Base-by-base conservation (phyloP, 2,888 invertebrate species). In the Lagria hirta region DNA sequence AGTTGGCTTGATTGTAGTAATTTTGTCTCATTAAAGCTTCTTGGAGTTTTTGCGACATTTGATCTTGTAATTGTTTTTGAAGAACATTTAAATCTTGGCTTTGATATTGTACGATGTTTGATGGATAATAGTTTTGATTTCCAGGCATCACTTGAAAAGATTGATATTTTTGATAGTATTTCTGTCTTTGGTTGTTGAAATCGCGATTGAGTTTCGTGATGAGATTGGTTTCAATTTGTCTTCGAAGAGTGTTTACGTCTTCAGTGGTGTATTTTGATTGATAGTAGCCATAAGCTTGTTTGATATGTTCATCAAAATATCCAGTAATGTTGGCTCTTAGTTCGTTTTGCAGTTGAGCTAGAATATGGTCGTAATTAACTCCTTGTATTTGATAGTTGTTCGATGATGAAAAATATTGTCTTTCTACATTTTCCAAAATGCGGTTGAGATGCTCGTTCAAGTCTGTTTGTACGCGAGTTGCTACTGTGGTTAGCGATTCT, bases 211-310 rank as follows among this genome's bases (percentile, higher is more conserved):
- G 41, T 37, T 69, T 66, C 4, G 60, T 56, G 1, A 65, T 47
- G 22, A 71, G 52, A 48, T 70, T 68, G 16, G 56, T 54, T 38
- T 69, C 64, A 12, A 69, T 59, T 49, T 69, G 67, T 27, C 58
- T 49, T 35, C 60, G 65, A 26, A 65, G 55, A 40, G 55, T 64
- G 14, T 65, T 62, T 27, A 69, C 59, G 49, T 69, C 70, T 11
- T 56, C 60, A 7, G 55, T 29, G 37, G 61, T 60, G 49, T 69
- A 71, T 24, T 18, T 34, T 1, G 26, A 21, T 43, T 68, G 69
- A 28, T 60, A 62, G 3, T 43, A 43, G 3, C 58, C 61, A 24
- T 69, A 70, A 15, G 62, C 58, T 16, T 52, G 57, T 7, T 57
- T 44, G 12, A 71, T 51, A 44, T 68, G 59, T 15, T 62, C 60